Base-by-base conservation (phyloP, 2,113 vertebrate genomes). In the Camelus bactrianus region DNA sequence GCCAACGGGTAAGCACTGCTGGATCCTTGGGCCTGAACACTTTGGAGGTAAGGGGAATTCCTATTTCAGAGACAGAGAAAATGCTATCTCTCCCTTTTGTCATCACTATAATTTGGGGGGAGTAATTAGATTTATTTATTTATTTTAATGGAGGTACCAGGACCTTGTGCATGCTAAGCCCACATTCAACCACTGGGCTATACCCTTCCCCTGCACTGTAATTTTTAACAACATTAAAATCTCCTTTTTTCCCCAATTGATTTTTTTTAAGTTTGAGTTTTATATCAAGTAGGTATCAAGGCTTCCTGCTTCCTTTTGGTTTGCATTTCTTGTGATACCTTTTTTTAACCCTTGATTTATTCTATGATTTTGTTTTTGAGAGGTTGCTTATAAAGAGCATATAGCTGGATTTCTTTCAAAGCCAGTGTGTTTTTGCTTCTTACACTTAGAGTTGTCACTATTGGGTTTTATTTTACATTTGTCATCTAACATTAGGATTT, bases 361-460 rank as follows among this genome's bases (percentile, higher is more conserved):
- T 80, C 2, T 62, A 48, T 88, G 20, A 60, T 89, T 56, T 76
- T 82, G 16, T 38, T 56, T 87, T 56, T 75, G 28, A 89, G 46
- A 52, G 5, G n/a, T 32, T 75, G n/a, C 42, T 75, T 80, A 81
- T 60, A 89, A 92, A 94, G 67, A 94, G 5, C 19, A 64, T 50
- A 50, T 50, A 89, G 42, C 19, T 48, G 30, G 15, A 86, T 87
- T 94, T 94, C 30, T 73, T 84, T 48, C 38, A 96, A 91, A 82
- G 30, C 19, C 17, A 86, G 2, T 54, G 5, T 87, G 11, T 17
- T 75, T 86, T 91, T 52, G 3, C 22, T 56, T 93, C 70, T 95
- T 70, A 81, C 12, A 87, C 32, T 81, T 93, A 64, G 0, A 69
- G 20, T 38, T 87, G 60, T 91, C 52, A 76, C 24, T 82, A 48